phyloP scores from a whole-genome alignment of 2,113 vertebrate genomes.

The Scalopus aquaticus region DNA sequence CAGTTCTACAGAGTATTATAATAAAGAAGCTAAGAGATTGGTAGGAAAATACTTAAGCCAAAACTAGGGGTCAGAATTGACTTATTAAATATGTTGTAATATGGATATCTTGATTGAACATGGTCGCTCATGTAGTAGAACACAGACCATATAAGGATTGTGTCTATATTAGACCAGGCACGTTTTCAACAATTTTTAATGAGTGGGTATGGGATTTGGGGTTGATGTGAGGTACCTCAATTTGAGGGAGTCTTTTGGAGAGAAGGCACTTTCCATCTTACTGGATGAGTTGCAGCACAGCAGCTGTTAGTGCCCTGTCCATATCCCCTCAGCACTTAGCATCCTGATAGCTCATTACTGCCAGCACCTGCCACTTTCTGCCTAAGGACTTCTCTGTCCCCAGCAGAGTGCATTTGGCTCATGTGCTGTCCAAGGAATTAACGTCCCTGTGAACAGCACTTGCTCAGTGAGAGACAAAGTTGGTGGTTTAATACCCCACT shows the following conservation, averaged over 20 bases:
- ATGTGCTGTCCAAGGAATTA: neutral
- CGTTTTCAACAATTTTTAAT: neutral
- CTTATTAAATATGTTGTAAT: neutral
- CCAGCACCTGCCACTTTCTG: conserved; percentile 48
- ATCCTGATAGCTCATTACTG: conserved; percentile 21
- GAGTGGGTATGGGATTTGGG: neutral
- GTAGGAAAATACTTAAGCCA: neutral
- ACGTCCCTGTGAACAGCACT: neutral
- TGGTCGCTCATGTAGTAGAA: neutral
- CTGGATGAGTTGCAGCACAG: neutral
- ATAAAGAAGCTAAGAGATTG: neutral
- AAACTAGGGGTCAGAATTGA: neutral
- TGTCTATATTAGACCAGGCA: neutral
- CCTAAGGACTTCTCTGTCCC: neutral
- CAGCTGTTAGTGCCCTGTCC: neutral
- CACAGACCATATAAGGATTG: neutral
- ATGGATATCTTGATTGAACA: neutral
- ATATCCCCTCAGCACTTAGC: neutral
- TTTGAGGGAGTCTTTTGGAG: neutral
- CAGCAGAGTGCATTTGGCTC: neutral
- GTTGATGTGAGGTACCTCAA: neutral
- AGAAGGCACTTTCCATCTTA: neutral
- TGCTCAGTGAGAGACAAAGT: neutral
- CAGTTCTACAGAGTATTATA: neutral
- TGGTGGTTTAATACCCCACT: fast-evolving